Evolutionary conservation across 2,888 invertebrate genomes (phyloP), one percentile per base, ranked within the genome.

Genomic region (Dysmachus trigonus): DNA sequence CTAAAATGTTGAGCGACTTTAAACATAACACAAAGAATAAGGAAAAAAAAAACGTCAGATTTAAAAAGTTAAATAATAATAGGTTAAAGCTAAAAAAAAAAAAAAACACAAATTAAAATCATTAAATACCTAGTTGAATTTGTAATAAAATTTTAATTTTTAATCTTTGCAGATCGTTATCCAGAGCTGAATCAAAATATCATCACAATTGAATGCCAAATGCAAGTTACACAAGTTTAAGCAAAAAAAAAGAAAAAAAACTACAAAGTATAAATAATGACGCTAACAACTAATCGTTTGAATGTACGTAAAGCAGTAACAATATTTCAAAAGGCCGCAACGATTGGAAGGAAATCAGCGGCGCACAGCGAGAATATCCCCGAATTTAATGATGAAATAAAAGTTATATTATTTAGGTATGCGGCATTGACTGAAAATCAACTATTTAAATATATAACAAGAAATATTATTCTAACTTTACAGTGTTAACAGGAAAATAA

Each of bases 151-250:
- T 73, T 7, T 4, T 38, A 33, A 71, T n/a, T 62, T 82, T 6
- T 31, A 10, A 62, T 22, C 22, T 35, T 82, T 82, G 53, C 82
- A 82, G 82, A 82, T 82, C 31, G n/a, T 71, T 82, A 33, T 27
- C 15, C 62, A 71, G 62, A 82, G 82, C 82, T 82, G 71, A 82
- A 82, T 82, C 82, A 82, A 82, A 82, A 82, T 71, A 62, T 82
- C 53, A n/a, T 82, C 35, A 82, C 31, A 62, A 22, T 82, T 35
- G 35, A 82, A 62, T 82, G 62, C 62, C 82, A 82, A 82, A 71
- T 82, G 35, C 35, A 62, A 82, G 22, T 22, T 62, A 27, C 62
- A 62, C 62, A 62, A 62, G 27, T 62, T 62, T 62, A 62, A 62
- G n/a, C n/a, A n/a, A n/a, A n/a, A n/a, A n/a, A n/a, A n/a, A n/a